Conservation (phyloP, 1,140 invertebrate genomes). For the Sesamia nonagrioides region DNA sequence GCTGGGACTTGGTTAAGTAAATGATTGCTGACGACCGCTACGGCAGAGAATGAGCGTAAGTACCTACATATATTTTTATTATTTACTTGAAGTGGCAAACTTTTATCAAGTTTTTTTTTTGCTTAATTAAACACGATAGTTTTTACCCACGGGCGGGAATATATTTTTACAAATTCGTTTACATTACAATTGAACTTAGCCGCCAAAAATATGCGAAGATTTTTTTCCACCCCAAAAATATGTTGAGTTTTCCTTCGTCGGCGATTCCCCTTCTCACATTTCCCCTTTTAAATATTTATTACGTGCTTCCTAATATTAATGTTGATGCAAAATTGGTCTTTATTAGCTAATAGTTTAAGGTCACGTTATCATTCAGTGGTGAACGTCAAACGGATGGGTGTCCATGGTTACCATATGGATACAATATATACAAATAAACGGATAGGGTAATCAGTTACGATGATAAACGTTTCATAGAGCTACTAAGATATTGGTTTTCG, state of each 20-base stretch:
- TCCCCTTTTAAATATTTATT: slow-evolving; percentile 13
- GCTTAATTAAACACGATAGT: too few species aligned
- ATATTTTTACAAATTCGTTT: not conserved
- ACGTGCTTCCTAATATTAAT: not conserved
- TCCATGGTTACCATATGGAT: slow-evolving; percentile 40
- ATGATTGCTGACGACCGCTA: not conserved
- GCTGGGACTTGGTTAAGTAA: slow-evolving; percentile 3
- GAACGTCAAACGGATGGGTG: slow-evolving; percentile 4
- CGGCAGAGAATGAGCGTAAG: slow-evolving; percentile 43
- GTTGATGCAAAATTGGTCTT: not conserved
- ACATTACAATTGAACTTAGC: not conserved
- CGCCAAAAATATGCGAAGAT: not conserved
- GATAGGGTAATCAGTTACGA: not conserved
- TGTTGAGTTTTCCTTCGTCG: not conserved
- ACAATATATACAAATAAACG: slow-evolving; percentile 12
- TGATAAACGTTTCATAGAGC: not conserved
- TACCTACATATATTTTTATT: too few species aligned
- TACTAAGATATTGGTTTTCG: slow-evolving; percentile 5
- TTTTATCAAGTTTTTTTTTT: not conserved
- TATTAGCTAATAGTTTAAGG: slow-evolving; percentile 36
- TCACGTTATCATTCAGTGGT: slow-evolving; percentile 21
- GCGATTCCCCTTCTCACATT: not conserved
- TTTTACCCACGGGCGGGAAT: not conserved
- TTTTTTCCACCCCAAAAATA: not conserved
- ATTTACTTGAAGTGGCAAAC: not conserved